Percentiles rank a stretch among this genome's conserved stretches.
phyloP scores from a whole-genome alignment of 2,113 vertebrate species.

The Amblyornis subalaris region DNA sequence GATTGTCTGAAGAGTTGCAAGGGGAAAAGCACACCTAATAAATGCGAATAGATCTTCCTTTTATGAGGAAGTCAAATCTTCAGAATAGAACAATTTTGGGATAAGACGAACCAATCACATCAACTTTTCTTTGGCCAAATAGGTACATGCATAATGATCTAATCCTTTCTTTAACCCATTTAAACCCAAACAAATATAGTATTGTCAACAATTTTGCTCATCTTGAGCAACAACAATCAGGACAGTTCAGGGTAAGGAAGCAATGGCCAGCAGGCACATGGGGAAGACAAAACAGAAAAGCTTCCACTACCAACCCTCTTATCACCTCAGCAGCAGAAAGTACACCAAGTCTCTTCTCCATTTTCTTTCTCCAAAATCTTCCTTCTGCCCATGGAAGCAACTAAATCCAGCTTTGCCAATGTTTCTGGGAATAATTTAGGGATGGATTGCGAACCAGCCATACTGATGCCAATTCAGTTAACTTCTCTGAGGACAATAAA shows the following conservation, averaged over 20 bases:
- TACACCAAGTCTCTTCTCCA: background rate
- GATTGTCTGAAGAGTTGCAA: too few species aligned
- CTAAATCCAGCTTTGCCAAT: background rate
- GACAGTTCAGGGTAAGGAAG: background rate
- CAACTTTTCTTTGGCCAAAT: background rate
- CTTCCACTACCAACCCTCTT: background rate
- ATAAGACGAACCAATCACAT: background rate
- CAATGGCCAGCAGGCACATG: background rate
- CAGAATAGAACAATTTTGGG: background rate
- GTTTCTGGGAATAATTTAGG: background rate
- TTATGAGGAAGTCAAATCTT: background rate
- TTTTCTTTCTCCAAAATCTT: background rate
- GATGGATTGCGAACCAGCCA: background rate
- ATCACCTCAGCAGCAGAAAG: background rate
- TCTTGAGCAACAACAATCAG: background rate
- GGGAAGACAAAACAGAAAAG: background rate
- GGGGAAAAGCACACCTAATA: background rate
- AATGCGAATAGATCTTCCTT: background rate
- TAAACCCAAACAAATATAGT: background rate
- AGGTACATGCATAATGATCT: background rate
- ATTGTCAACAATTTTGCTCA: background rate
- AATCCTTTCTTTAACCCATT: background rate
- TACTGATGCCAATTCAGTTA: background rate
- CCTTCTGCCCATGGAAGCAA: background rate
- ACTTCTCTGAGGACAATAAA: background rate